Evolutionary conservation across 2,113 vertebrate genomes (phyloP), one percentile per base, ranked within the genome.

Genomic region (Globicephala melas): DNA sequence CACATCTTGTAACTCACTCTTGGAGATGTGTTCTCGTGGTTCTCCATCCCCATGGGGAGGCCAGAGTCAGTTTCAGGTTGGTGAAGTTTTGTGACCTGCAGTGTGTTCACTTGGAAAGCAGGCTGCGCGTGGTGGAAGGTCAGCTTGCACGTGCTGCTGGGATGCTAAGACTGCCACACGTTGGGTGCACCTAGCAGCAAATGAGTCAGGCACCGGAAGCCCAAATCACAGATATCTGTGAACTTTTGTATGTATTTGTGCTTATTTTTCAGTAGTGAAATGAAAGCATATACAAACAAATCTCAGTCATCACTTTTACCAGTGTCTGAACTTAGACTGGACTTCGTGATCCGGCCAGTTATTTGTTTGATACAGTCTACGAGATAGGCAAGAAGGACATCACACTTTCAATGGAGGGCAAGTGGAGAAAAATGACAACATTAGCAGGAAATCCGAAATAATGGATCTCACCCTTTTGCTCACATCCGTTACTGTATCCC

Each of bases 1-100:
- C 4, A 13, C 21, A 53, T 21, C 38, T 89, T 79, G 3, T 41
- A 80, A 53, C 33, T 84, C 25, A 74, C 7, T 68, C 38, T 68
- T 4, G 20, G 44, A 8, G 2, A 74, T 53, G 28, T 38, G 8
- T 58, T 71, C 36, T 86, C 9, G 33, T 55, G 13, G 20, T 8
- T 67, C 73, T 80, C 10, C 1, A 14, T 5, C 4, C 5, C 23
- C 0, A 0, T 8, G 1, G 47, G 47, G 41, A 76, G 9, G 4
- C 62, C 25, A 76, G 62, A 87, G 26, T 18, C 23, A 33, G 28
- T 36, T 13, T 83, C 17, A 82, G 41, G 41, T 38, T 91, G n/a
- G 50, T 62, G 18, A 70, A 63, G 5, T 11, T 60, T 76, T 81
- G 18, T 82, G 47, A 13, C 5, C 4, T 44, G 76, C 10, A 55